Conservation (phyloP, 2,888 invertebrate genomes). For the Seira musarum region DNA sequence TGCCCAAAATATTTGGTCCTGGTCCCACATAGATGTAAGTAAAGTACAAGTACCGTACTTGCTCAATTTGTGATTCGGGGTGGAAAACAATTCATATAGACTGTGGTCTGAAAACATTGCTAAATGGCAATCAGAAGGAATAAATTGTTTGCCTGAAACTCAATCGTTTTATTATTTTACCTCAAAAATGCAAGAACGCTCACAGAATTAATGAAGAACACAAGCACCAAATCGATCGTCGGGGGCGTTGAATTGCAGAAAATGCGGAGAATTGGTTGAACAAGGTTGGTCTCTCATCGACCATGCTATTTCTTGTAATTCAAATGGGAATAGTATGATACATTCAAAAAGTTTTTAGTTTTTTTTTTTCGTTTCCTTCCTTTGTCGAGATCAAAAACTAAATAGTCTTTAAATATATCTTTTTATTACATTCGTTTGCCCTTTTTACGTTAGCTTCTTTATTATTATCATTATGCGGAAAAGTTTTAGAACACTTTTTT, state of each 20-base stretch:
- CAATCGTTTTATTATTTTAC: not conserved
- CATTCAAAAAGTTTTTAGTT: not conserved
- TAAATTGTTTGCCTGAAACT: not conserved
- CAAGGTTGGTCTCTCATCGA: too few relatives aligned
- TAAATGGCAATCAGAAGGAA: too few relatives aligned
- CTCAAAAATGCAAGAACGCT: too few relatives aligned
- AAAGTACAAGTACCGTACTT: not conserved
- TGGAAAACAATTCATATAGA: too few relatives aligned
- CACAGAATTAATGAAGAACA: too few relatives aligned
- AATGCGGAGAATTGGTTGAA: too few relatives aligned
- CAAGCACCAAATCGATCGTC: too few relatives aligned
- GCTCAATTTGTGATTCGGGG: not conserved
- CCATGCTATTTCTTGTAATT: too few relatives aligned
- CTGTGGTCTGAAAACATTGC: too few relatives aligned
- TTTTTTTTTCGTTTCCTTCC: not conserved
- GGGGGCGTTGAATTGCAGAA: too few relatives aligned
- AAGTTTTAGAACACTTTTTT: not conserved
- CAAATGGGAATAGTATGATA: not conserved
- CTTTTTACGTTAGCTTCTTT: not conserved
- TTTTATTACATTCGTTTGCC: not conserved
- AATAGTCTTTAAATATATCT: not conserved
- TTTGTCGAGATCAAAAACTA: not conserved
- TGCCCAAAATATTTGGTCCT: not conserved
- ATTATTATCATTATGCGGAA: not conserved
- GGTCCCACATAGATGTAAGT: not conserved